A percentile compares a stretch with the other conserved stretches of the same genome.
Conservation (phyloP, 2,888 invertebrate species). For the Hydraecia micacea region DNA sequence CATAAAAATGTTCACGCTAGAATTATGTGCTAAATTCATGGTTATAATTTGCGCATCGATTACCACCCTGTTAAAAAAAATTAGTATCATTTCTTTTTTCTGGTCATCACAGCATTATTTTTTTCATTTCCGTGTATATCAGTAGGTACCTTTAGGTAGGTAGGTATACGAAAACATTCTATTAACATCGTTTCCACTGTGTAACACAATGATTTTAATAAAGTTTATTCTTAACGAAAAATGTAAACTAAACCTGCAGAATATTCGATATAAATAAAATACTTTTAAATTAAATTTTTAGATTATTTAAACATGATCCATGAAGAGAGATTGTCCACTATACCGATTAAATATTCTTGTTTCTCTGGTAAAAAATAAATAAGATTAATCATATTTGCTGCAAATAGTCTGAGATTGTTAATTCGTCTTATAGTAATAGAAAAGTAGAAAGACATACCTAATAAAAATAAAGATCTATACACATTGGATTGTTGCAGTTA, state of each 20-base stretch:
- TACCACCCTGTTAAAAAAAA: background rate
- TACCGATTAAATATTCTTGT: background rate
- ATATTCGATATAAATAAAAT: background rate
- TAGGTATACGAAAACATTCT: background rate
- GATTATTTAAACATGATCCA: background rate
- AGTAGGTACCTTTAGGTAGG: background rate
- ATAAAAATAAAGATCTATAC: conserved; percentile 34
- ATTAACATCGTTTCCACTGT: background rate
- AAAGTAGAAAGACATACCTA: background rate
- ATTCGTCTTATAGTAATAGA: background rate
- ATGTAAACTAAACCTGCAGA: background rate
- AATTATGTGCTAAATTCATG: background rate
- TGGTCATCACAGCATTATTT: background rate
- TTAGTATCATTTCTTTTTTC: background rate
- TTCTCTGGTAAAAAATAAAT: background rate
- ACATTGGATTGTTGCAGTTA: conserved; percentile 36
- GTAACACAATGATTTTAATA: background rate
- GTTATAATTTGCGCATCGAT: background rate
- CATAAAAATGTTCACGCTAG: too few species aligned
- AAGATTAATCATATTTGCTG: background rate
- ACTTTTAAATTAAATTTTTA: background rate
- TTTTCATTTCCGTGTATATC: background rate
- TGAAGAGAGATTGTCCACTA: background rate
- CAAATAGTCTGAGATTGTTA: conserved; percentile 10
- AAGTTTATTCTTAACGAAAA: background rate